A percentile compares a stretch with the other conserved stretches of the same genome.
Evolutionary conservation across 2,797 vertebrate genomes (phyloP).

Genomic region (Chromis chromis): DNA sequence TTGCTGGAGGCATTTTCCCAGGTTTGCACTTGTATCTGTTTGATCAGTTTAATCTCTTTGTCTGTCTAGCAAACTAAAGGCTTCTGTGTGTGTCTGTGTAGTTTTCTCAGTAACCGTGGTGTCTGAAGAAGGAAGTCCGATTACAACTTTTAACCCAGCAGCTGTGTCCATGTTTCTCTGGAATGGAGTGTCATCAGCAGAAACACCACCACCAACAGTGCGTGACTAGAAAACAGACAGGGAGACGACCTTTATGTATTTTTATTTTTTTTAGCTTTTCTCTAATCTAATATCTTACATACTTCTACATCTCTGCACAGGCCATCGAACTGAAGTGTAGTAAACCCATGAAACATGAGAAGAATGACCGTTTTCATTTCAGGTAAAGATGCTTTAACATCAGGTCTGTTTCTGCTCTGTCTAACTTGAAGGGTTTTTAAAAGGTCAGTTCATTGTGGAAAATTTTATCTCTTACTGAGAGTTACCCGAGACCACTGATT

Average conservation of each 20-base stretch:
- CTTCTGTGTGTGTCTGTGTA: constrained; percentile 61
- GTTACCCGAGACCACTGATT: neutral
- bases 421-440: neutral
- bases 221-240: constrained; percentile 57
- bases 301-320: constrained; percentile 72
- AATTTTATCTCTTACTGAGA: neutral
- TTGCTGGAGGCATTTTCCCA: constrained; percentile 88
- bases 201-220: constrained; percentile 74
- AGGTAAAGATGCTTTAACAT: constrained; percentile 81
- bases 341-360: constrained; percentile 87
- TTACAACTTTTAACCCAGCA: constrained; percentile 86
- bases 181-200: constrained; percentile 70
- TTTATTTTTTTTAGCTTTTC: neutral
- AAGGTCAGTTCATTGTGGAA: neutral
- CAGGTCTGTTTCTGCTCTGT: neutral
- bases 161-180: constrained; percentile 89
- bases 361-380: constrained; percentile 89
- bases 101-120: constrained; percentile 91
- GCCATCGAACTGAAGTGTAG: constrained; percentile 85
- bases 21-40: constrained; percentile 78
- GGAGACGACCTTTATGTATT: neutral
- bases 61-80: constrained; percentile 1
- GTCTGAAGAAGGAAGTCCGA: constrained; percentile 89
- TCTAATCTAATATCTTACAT: neutral
- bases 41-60: neutral